phyloP scores from a whole-genome alignment of 2,888 invertebrate genomes.

The Dicycla oo region DNA sequence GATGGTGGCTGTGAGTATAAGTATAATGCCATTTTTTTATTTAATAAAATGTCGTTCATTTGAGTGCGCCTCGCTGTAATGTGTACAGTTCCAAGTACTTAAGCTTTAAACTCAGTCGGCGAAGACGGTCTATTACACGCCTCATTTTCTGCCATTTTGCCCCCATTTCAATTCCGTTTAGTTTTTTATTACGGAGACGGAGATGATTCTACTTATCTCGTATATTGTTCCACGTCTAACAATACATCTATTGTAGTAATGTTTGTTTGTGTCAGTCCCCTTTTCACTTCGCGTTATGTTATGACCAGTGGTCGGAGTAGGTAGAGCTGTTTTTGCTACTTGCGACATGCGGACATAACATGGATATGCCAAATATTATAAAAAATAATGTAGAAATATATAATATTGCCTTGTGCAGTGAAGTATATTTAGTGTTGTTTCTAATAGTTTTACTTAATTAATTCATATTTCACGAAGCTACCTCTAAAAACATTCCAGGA shows the following conservation, averaged over 20 bases:
- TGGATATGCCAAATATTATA: no score
- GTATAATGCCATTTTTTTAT: conserved; percentile 11
- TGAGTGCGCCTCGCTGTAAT: conserved; percentile 26
- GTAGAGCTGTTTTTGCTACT: no score
- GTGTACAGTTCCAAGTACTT: conserved; percentile 29
- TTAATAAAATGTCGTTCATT: conserved; percentile 24
- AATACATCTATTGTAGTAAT: conserved; percentile 31
- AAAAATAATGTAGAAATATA: no score
- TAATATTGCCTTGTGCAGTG: no score
- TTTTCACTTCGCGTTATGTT: conserved; percentile 38
- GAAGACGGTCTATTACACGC: conserved; percentile 35
- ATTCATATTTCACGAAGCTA: no score
- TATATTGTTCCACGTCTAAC: conserved; percentile 35
- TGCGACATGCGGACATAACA: no score
- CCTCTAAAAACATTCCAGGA: no score
- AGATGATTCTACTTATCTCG: conserved; percentile 36
- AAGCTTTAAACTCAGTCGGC: conserved; percentile 30
- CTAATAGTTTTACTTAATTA: no score
- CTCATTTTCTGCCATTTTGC: conserved; percentile 44
- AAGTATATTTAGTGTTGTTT: no score
- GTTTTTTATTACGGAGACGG: conserved; percentile 21
- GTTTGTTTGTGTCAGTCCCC: conserved; percentile 49
- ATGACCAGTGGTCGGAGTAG: no score
- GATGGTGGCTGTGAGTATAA: not conserved
- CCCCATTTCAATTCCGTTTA: conserved; percentile 44